Evolutionary conservation across 2,888 invertebrate genomes (phyloP).

Genomic region (Cataglyphis cursor): DNA sequence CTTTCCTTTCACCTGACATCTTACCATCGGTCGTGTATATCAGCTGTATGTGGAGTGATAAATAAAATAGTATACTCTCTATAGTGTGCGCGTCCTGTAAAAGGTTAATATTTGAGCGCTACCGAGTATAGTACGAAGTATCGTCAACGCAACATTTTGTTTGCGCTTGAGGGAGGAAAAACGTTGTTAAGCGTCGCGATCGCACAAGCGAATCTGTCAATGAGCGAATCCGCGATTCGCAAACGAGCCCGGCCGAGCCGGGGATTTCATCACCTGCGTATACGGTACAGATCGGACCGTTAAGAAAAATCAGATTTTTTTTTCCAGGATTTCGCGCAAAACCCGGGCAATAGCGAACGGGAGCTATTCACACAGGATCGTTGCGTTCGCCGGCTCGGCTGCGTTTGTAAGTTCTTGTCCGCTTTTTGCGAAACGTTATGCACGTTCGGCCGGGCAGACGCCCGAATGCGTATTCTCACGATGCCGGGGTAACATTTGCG

Average conservation of each 20-base stretch:
- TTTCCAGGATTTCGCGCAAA: constrained; percentile 6
- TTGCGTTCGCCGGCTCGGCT: not conserved
- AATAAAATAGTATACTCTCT: constrained; percentile 44
- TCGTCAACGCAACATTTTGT: constrained; percentile 21
- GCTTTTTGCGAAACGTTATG: constrained; percentile 10
- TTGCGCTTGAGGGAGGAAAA: not conserved
- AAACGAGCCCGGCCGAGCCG: not conserved
- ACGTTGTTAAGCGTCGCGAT: constrained; percentile 17
- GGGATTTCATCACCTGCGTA: constrained; percentile 1
- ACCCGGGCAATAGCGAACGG: not conserved
- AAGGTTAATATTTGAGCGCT: constrained; percentile 42
- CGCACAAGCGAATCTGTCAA: not conserved
- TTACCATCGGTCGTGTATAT: constrained; percentile 35
- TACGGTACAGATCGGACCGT: not conserved
- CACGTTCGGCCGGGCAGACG: not conserved
- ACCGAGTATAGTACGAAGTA: not conserved
- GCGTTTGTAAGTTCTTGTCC: constrained; percentile 2
- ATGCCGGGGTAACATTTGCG: constrained; percentile 67
- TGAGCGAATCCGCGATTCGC: constrained; percentile 8
- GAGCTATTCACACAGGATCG: constrained; percentile 4
- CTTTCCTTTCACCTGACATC: constrained; percentile 32
- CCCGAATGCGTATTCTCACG: constrained; percentile 9
- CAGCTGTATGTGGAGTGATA: constrained; percentile 24
- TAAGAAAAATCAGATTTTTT: constrained; percentile 37
- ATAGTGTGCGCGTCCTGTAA: constrained; percentile 30